A percentile compares a stretch with the other conserved stretches of the same genome.
Evolutionary conservation across 2,888 invertebrate species (phyloP).

Genomic region (Petrophora chlorosata): DNA sequence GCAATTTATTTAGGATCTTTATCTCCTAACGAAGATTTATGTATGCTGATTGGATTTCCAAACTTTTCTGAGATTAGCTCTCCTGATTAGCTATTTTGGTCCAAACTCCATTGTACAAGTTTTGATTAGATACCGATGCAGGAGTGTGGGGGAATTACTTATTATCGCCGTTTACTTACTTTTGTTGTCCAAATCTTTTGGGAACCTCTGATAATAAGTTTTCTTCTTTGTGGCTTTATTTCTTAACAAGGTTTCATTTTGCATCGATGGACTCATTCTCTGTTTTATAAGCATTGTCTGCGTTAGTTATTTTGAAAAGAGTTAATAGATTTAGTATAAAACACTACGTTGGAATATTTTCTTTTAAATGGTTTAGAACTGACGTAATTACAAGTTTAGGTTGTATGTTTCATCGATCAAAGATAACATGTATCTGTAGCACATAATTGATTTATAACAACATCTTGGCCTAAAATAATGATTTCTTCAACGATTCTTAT

Average conservation of each 20-base stretch:
- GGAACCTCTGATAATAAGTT: conserved; percentile 35
- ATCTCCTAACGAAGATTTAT: conserved; percentile 54
- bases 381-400: background rate
- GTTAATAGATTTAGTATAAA: conserved; percentile 4
- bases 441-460: conserved; percentile 24
- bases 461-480: conserved; percentile 25
- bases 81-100: conserved; percentile 61
- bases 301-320: background rate
- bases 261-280: background rate
- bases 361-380: background rate
- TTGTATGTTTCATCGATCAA: conserved; percentile 1
- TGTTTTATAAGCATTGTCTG: background rate
- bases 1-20: conserved; percentile 44
- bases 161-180: conserved; percentile 54
- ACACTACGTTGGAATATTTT: background rate
- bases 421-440: conserved; percentile 9
- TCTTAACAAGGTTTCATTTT: conserved; percentile 1
- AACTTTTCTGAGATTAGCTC: conserved; percentile 49
- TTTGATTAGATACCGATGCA: conserved; percentile 69
- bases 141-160: conserved; percentile 50
- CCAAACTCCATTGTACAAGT: conserved; percentile 65
- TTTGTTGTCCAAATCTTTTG: conserved; percentile 41
- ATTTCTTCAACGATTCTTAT: conserved; percentile 29
- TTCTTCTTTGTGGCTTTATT: conserved; percentile 20
- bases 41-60: conserved; percentile 60